phyloP scores from a whole-genome alignment of 2,797 vertebrate genomes.

The Myotis findleyi region DNA sequence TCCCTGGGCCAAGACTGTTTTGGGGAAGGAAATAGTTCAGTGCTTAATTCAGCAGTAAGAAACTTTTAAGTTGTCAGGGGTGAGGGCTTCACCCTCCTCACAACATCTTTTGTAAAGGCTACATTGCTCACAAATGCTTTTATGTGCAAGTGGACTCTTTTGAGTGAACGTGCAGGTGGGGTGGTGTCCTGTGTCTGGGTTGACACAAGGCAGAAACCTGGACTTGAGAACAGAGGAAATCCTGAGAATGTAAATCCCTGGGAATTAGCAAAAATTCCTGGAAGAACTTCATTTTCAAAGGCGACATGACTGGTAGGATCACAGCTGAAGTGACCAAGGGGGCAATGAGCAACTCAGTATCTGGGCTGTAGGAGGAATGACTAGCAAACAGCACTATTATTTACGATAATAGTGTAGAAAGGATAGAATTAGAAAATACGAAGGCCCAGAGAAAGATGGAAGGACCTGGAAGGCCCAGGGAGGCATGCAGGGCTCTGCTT shows the following conservation, averaged over 20 bases:
- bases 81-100: neutral
- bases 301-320: neutral
- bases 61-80: neutral
- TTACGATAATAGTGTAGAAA: neutral
- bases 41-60: neutral
- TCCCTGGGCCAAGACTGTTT: neutral
- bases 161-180: neutral
- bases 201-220: neutral
- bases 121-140: neutral
- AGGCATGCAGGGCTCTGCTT: neutral
- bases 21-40: neutral
- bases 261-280: constrained; percentile 16
- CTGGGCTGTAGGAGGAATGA: neutral
- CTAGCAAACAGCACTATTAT: neutral
- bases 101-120: neutral
- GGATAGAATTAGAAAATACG: neutral
- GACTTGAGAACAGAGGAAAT: neutral
- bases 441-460: neutral
- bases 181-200: neutral
- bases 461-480: constrained; percentile 7
- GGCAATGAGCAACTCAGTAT: neutral
- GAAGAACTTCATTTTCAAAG: constrained; percentile 15
- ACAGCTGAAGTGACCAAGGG: neutral
- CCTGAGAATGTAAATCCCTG: neutral
- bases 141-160: neutral